phyloP scores from a whole-genome alignment of 2,888 invertebrate species.

The Lypha dubia region DNA sequence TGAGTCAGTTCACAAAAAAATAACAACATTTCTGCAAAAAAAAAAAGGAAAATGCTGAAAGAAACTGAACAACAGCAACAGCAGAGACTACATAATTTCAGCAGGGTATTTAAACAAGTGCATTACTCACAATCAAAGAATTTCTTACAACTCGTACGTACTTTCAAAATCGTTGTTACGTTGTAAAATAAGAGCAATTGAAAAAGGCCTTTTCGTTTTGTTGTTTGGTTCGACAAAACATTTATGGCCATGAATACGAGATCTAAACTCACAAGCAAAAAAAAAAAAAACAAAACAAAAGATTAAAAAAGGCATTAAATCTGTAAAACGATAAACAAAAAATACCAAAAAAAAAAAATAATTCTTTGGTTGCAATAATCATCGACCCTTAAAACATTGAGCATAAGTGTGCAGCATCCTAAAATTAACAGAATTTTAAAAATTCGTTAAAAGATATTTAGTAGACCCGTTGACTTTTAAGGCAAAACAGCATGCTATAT shows the following conservation, averaged over 20 bases:
- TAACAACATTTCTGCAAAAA: slow-evolving; percentile 34
- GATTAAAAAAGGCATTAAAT: slow-evolving; percentile 48
- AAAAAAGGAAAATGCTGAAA: slow-evolving; percentile 22
- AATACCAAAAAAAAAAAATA: slow-evolving; percentile 27
- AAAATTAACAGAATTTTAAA: slow-evolving; percentile 31
- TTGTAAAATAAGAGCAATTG: slow-evolving; percentile 40
- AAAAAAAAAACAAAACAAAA: no score
- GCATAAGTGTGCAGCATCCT: slow-evolving; percentile 22
- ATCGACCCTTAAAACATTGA: slow-evolving; percentile 59
- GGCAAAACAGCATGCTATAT: slow-evolving; percentile 13
- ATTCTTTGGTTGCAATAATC: slow-evolving; percentile 50
- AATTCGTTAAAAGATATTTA: background rate
- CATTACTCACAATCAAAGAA: slow-evolving; percentile 56
- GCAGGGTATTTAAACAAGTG: slow-evolving; percentile 63
- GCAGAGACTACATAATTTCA: slow-evolving; percentile 51
- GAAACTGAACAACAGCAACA: background rate
- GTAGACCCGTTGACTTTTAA: slow-evolving; percentile 14
- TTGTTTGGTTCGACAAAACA: slow-evolving; percentile 8
- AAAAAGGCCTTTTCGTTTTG: slow-evolving; percentile 34
- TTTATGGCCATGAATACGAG: slow-evolving; percentile 2
- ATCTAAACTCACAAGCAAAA: slow-evolving; percentile 7
- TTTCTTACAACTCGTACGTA: slow-evolving; percentile 40
- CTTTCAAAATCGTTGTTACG: slow-evolving; percentile 27
- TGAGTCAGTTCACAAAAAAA: slow-evolving; percentile 59
- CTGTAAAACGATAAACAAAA: no score